phyloP scores from a whole-genome alignment of 2,113 vertebrate species.

The Calidris pugnax region DNA sequence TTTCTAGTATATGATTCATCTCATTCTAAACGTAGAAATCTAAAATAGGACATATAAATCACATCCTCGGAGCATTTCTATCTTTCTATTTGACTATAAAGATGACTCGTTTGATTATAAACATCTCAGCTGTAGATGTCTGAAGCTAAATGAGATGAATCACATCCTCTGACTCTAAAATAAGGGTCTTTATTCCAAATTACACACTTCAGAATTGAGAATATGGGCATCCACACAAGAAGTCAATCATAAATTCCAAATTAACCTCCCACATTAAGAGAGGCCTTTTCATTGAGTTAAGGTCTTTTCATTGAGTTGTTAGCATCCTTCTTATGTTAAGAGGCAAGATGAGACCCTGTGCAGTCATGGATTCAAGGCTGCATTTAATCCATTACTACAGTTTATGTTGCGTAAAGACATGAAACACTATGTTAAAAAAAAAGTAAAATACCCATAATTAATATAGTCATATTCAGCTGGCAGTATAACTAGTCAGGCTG shows the following conservation, averaged over 20 bases:
- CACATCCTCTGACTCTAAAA: conserved; percentile 52
- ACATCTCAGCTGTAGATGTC: conserved; percentile 55
- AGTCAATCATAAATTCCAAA: conserved; percentile 56
- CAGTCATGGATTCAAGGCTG: conserved; percentile 35
- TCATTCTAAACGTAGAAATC: conserved; percentile 6
- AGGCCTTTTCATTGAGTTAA: conserved; percentile 30
- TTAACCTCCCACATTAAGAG: conserved; percentile 18
- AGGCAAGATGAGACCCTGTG: conserved; percentile 24
- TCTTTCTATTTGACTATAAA: conserved; percentile 33
- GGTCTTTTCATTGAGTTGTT: conserved; percentile 39
- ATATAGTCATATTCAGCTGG: conserved; percentile 27
- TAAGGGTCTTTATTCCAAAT: conserved; percentile 56
- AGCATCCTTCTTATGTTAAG: conserved; percentile 22
- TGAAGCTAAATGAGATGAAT: conserved; percentile 52
- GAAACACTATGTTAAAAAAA: conserved; percentile 14
- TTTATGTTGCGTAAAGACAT: conserved; percentile 11
- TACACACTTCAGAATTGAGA: conserved; percentile 45
- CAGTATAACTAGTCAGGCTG: conserved; percentile 24
- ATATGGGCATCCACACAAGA: conserved; percentile 46
- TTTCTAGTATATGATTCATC: conserved; percentile 8
- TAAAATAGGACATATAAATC: conserved; percentile 16
- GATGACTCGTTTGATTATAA: conserved; percentile 46
- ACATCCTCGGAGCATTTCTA: neutral
- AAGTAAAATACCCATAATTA: conserved; percentile 51
- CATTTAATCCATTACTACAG: conserved; percentile 49